A percentile compares a stretch with the other conserved stretches of the same genome.
Evolutionary conservation across 2,888 invertebrate species (phyloP).

Genomic region (Tipula vernalis): DNA sequence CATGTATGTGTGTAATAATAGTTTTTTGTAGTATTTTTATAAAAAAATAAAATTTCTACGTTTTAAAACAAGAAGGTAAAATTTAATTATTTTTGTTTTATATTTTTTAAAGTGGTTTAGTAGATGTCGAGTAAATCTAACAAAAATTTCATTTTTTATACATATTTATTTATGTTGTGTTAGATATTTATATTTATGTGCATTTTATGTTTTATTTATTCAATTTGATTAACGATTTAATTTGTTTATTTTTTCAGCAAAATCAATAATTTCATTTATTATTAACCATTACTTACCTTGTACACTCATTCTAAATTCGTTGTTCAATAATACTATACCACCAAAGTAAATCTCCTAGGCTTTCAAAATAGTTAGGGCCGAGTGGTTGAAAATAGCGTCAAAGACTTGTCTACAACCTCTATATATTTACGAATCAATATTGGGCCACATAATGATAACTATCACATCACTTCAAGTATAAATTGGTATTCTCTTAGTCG

Average conservation of each 20-base stretch:
- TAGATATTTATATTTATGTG: background rate
- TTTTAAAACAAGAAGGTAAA: background rate
- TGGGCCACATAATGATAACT: too few species aligned
- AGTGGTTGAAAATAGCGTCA: too few species aligned
- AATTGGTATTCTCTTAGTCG: too few species aligned
- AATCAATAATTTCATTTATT: background rate
- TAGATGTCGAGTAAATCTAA: background rate
- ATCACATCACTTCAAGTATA: too few species aligned
- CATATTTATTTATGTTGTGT: background rate
- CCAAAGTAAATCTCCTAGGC: too few species aligned
- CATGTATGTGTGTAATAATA: background rate
- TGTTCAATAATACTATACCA: too few species aligned
- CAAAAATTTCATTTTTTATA: background rate
- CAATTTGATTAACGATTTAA: background rate
- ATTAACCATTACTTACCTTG: background rate
- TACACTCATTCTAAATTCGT: too few species aligned
- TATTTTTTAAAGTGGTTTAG: background rate
- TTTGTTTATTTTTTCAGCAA: too few species aligned
- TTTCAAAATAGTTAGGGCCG: too few species aligned
- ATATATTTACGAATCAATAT: too few species aligned
- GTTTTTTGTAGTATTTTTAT: background rate
- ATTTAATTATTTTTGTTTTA: background rate
- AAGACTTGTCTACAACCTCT: too few species aligned
- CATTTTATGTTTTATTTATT: background rate
- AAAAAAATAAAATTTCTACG: background rate